These are phyloP conservation scores for Mycteria americana DNA, from an alignment of 2,797 vertebrate species.

Conservation along the genomic window DNA sequence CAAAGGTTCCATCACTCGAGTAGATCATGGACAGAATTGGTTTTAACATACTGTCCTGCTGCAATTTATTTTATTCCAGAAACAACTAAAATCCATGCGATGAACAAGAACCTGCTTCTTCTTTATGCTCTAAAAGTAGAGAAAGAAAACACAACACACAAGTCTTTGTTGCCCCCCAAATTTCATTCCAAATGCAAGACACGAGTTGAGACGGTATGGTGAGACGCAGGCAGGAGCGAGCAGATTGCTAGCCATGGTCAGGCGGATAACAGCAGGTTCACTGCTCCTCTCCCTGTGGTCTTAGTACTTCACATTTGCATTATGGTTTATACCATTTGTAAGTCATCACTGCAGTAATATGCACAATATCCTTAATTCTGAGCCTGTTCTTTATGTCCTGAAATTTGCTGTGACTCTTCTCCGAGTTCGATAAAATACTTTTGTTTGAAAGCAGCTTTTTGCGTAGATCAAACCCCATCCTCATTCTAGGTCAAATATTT, in stretches of 20 bases:
- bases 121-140: neutral
- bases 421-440: neutral
- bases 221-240: neutral
- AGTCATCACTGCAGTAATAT: neutral
- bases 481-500: neutral
- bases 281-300: neutral
- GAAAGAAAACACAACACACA: neutral
- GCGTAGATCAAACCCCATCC: rapidly evolving
- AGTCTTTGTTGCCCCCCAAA: neutral
- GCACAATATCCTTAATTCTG: neutral
- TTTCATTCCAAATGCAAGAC: neutral
- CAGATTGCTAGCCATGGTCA: neutral
- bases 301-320: neutral
- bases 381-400: neutral
- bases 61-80: neutral
- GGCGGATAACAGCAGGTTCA: neutral
- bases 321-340: neutral
- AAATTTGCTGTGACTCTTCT: neutral
- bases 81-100: neutral
- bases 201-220: rapidly evolving
- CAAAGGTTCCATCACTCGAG: neutral
- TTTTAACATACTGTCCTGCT: neutral
- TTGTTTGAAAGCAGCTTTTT: neutral
- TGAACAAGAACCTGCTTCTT: neutral
- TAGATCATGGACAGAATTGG: neutral